Base-by-base conservation (phyloP, 1,140 invertebrate genomes). In the Anastrepha obliqua region DNA sequence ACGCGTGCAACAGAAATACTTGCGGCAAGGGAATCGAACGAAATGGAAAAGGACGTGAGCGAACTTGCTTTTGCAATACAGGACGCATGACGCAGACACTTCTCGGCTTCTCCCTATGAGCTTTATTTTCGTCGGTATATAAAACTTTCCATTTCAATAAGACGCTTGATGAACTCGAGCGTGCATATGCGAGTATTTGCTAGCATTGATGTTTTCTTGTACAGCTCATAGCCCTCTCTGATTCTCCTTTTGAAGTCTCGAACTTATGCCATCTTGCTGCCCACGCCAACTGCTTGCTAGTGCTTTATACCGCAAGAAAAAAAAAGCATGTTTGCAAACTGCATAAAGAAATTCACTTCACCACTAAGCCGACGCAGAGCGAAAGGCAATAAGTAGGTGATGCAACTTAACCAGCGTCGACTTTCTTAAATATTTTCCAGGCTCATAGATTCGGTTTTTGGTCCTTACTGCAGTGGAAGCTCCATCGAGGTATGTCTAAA, bases 81-180 rank as follows among this genome's bases (percentile, higher is more conserved):
- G 51, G 51, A 11, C 51, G 51, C 2, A 11, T 55, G 51, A 11
- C 3, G 51, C 51, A 55, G 11, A 55, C 3, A 55, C 51, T 55
- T 55, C 0, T 55, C 11, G 6, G 51, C 51, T 55, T 55, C 6
- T 8, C 51, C 11, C 6, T 55, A 29, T 74, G 13, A 20, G 3
- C n/a, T 44, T 15, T 5, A 58, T 58, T 81, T 81, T 81, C 47
- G n/a, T 3, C 55, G 51, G 17, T 15, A 7, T 81, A 11, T 67
- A 67, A 67, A 81, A 55, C 74, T 81, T 81, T 81, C 47, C 47
- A 20, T 81, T 55, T 55, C 47, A 55, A 55, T 81, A 20, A 8
- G 6, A 81, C 17, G 42, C 13, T 74, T 29, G 29, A 15, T 15
- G 6, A n/a, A 47, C 29, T 67, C 29, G 5, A 15, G 15, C 17